Conservation (phyloP, 2,888 invertebrate genomes). For the Pristionchus entomophagus region DNA sequence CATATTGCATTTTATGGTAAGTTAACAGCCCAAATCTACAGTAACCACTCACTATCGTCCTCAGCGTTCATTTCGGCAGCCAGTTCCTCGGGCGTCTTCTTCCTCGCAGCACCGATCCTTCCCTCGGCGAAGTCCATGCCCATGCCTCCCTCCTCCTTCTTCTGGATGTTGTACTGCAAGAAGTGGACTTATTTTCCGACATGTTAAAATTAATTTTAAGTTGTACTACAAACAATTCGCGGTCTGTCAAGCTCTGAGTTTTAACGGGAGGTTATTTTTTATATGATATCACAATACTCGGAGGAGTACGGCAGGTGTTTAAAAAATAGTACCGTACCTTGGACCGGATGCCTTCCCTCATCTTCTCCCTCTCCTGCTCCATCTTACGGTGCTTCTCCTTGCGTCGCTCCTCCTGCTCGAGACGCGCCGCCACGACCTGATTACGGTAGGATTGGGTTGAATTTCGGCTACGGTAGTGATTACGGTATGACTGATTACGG, state of each 20-base stretch:
- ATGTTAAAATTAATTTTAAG: no score
- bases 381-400: constrained; percentile 99
- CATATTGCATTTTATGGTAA: no score
- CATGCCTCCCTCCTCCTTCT: constrained; percentile 89
- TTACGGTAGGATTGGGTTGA: not conserved
- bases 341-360: constrained; percentile 98
- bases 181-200: no score
- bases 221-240: no score
- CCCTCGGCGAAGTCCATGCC: constrained; percentile 68
- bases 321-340: no score
- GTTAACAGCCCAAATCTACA: not conserved
- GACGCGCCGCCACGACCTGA: constrained; percentile 91
- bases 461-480: no score
- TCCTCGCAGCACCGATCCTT: constrained; percentile 82
- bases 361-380: constrained; percentile 98
- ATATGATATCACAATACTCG: no score
- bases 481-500: not conserved
- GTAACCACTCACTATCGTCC: constrained; percentile 78
- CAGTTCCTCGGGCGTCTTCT: constrained; percentile 81
- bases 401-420: constrained; percentile 96
- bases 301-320: no score
- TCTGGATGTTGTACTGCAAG: constrained; percentile 95
- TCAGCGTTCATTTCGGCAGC: constrained; percentile 93
- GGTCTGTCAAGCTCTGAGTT: no score
- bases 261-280: no score